These are phyloP conservation scores for Phenacoccus solenopsis DNA, from an alignment of 1,140 invertebrate species.

Conservation along the genomic window DNA sequence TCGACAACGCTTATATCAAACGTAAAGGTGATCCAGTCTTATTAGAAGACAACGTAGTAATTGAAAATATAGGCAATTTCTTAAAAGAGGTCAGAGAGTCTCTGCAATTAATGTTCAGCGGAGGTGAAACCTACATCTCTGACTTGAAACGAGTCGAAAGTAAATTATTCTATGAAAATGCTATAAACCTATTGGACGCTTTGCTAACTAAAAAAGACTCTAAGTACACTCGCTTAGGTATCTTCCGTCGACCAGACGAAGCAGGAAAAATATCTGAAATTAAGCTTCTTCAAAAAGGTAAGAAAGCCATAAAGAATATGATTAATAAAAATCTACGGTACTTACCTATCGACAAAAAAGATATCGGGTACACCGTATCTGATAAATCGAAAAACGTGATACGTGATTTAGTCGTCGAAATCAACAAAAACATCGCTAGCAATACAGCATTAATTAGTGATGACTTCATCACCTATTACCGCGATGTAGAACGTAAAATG, in stretches of 20 bases:
- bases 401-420: neutral
- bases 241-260: neutral
- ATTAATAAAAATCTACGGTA: neutral
- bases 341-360: neutral
- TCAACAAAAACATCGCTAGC: neutral
- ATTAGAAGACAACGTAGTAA: neutral
- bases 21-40: neutral
- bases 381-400: constrained; percentile 16
- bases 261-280: neutral
- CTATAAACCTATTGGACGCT: neutral
- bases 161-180: neutral
- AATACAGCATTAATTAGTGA: neutral
- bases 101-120: neutral
- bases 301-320: neutral
- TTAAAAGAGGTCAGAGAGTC: neutral
- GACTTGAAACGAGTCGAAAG: neutral
- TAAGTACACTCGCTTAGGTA: neutral
- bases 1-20: constrained; percentile 11
- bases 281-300: neutral
- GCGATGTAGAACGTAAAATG: neutral
- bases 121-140: neutral
- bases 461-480: neutral
- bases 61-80: constrained; percentile 1
- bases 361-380: constrained; percentile 22
- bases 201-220: neutral